Conservation (phyloP, 2,888 invertebrate genomes). For the Hirtodrosophila trivittata region DNA sequence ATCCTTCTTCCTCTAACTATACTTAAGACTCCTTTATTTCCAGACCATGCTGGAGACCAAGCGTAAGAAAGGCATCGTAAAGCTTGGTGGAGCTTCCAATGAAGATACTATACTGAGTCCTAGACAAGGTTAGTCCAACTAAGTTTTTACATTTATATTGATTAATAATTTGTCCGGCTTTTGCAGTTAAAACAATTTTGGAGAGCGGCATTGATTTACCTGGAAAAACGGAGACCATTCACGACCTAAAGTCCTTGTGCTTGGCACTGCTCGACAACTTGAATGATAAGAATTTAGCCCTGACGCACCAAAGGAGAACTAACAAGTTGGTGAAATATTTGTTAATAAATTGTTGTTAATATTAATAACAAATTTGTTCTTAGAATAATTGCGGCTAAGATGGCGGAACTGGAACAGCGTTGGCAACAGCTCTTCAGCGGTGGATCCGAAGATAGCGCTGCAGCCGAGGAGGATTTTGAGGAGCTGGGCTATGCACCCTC, state of each 20-base stretch:
- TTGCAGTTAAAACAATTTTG: constrained; percentile 89
- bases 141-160: not conserved
- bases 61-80: constrained; percentile 89
- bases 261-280: constrained; percentile 92
- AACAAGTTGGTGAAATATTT: constrained; percentile 87
- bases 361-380: no score
- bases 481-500: constrained; percentile 84
- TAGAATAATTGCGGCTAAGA: constrained; percentile 92
- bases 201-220: constrained; percentile 87
- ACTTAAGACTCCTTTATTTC: no score
- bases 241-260: constrained; percentile 91
- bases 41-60: constrained; percentile 89
- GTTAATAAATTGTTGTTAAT: not conserved
- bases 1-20: not conserved
- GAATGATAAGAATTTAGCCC: constrained; percentile 92
- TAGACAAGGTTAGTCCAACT: constrained; percentile 88
- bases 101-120: constrained; percentile 90
- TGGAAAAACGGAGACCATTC: constrained; percentile 87
- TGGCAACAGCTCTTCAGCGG: constrained; percentile 87
- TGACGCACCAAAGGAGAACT: constrained; percentile 93
- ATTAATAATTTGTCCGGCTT: not conserved
- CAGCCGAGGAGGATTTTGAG: constrained; percentile 64
- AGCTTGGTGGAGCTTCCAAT: constrained; percentile 87
- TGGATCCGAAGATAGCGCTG: constrained; percentile 42
- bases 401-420: constrained; percentile 92